Percentiles rank a stretch among this genome's conserved stretches.
Conservation (phyloP, 1,140 invertebrate species). For the Schlechtendalia chinensis region DNA sequence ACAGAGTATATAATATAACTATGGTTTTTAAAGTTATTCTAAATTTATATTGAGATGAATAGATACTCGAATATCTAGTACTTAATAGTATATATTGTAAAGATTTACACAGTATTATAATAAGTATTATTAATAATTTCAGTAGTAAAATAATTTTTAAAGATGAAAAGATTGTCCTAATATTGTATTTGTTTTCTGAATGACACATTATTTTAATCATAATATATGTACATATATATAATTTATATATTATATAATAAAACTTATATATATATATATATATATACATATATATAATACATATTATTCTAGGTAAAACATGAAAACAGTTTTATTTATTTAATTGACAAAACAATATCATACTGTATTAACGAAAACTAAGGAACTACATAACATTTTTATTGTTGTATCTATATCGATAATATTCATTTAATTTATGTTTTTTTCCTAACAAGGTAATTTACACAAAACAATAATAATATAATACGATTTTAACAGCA, state of each 20-base stretch:
- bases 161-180: no score
- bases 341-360: conserved; percentile 44
- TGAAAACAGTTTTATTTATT: conserved; percentile 35
- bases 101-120: no score
- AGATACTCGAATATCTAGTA: no score
- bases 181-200: no score
- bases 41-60: no score
- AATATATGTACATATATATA: background rate
- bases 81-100: no score
- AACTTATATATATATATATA: no score
- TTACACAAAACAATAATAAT: conserved; percentile 26
- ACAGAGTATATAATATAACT: no score
- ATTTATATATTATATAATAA: background rate
- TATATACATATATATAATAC: background rate
- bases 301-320: conserved; percentile 24
- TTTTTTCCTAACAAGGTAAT: conserved; percentile 25
- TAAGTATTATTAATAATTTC: no score
- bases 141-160: no score
- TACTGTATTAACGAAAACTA: conserved; percentile 33
- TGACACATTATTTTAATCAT: background rate
- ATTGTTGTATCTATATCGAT: background rate
- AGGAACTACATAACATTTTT: conserved; percentile 39
- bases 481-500: conserved; percentile 19
- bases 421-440: background rate
- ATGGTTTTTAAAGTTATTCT: no score